Base-by-base conservation (phyloP, 2,797 vertebrate species). In the Anniella stebbinsi region DNA sequence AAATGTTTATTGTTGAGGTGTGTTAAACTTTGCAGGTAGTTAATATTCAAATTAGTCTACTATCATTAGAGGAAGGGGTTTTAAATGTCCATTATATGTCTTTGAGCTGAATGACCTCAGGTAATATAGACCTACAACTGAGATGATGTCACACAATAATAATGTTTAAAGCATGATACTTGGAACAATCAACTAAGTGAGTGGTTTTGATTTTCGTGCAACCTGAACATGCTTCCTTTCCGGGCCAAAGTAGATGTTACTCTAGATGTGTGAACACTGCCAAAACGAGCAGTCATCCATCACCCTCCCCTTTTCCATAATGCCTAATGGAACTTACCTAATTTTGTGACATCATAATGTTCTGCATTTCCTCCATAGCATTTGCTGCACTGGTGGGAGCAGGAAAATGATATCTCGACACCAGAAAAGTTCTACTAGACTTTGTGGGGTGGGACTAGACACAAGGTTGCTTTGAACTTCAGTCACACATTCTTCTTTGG, bases 1-100 rank as follows among this genome's bases (percentile, higher is more conserved):
- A 95, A 97, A 96, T 91, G 95, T 97, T 97, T 97, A 97, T 96
- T 93, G 95, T 95, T 95, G 91, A 97, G 93, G 96, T 97, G 96
- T 97, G 96, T 96, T 96, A 95, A 95, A 97, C 91, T 96, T 96
- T 95, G 94, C 96, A 97, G 95, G 93, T 97, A 96, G 94, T 96
- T 97, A 97, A 96, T 97, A 97, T 97, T 97, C 95, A 97, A 95
- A 97, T 97, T 92, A 96, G 93, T 57, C 89, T 91, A 92, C 95
- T 95, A 92, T 96, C 96, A 97, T 95, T 95, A 94, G 93, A 83
- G 60, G 88, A 87, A 95, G 93, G 95, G 95, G 90, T 93, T 95
- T 96, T 87, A 95, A 97, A 95, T 80, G 41, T 92, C 88, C 93
- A 87, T 93, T 93, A 92, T 94, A 95, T 94, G 94, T 93, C 93